Evolutionary conservation across 2,797 vertebrate species (phyloP), one percentile per base, ranked within the genome.

Genomic region (Nyctalus aviator): DNA sequence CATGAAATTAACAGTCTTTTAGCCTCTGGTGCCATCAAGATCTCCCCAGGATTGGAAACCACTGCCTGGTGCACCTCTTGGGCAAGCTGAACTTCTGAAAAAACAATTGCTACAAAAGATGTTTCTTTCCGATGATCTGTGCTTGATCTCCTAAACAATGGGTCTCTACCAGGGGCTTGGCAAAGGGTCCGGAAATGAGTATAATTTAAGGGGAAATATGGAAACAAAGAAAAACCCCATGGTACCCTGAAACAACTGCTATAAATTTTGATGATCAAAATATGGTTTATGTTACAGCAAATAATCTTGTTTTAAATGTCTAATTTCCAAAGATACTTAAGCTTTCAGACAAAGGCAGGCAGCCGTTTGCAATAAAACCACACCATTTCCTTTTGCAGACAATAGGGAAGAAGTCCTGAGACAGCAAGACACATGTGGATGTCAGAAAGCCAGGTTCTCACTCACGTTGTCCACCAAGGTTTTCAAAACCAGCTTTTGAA

Each of bases 21-120:
- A 84, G 88, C 41, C 81, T 91, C 89, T 87, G 84, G 23, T 88
- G 87, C 66, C 84, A 95, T 66, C 50, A 93, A 94, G 57, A 85
- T 73, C 8, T 44, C 62, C 37, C 64, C 48, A 95, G 69, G 85
- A 94, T 84, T 94, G 91, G 76, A 93, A 95, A 95, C 86, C 73
- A 92, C 46, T 95, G 53, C 41, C 53, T 94, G 13, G 62, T 79
- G 30, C 69, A 96, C 71, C 69, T 96, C 57, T 66, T 53, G 5
- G 72, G 64, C 87, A 95, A 90, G 73, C 59, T 77, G 89, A 95
- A 95, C 87, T 87, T 91, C 83, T 73, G 46, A 79, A 90, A 55
- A 96, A 96, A 96, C 87, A 95, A 95, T 91, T 88, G 71, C n/a
- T 94, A 76, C 64, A 94, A 77, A 95, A 96, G 89, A 94, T 94